Evolutionary conservation across 2,797 vertebrate genomes (phyloP), one percentile per base, ranked within the genome.

Genomic region (Nasua narica): DNA sequence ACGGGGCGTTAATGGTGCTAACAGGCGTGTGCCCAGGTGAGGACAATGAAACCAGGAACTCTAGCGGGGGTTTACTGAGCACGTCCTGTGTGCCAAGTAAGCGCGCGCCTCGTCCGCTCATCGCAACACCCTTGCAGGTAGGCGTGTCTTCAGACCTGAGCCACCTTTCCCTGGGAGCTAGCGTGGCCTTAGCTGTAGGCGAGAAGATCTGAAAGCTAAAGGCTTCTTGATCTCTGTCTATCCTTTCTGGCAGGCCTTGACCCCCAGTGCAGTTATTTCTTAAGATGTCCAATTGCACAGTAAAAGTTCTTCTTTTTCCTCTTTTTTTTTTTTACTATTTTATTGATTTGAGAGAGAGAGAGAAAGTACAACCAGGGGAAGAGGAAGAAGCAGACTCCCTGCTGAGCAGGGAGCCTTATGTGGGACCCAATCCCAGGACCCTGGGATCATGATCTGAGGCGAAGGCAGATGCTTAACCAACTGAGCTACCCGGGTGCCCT

Each of bases 61-160:
- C 23, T 13, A 78, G 91, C 8, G 56, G 5, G 29, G 35, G 2
- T 79, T 14, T 40, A 15, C 9, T 0, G 14, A 50, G 15, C n/a
- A 37, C 0, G 0, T 40, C 46, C n/a, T 67, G 0, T 40, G 21
- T 50, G 79, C 50, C 96, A 52, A 7, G 29, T 29, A 27, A 52
- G n/a, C 25, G 0, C 1, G 14, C 3, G 2, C 16, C 40, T 56
- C 46, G 10, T 43, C 27, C 56, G 18, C 21, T 58, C 8, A 0
- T 50, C 23, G 7, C 2, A 1, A 0, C 3, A 7, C 5, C 2
- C 8, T 58, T 37, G 46, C 43, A 79, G 21, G 40, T 18, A 9
- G 86, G 37, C 4, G 2, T 23, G 8, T 52, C 70, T 84, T 29
- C 43, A 50, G 25, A 29, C 65, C 9, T 12, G 19, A 70, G 56